Evolutionary conservation across 2,113 vertebrate species (phyloP).

Genomic region (Chloropsis cyanopogon): DNA sequence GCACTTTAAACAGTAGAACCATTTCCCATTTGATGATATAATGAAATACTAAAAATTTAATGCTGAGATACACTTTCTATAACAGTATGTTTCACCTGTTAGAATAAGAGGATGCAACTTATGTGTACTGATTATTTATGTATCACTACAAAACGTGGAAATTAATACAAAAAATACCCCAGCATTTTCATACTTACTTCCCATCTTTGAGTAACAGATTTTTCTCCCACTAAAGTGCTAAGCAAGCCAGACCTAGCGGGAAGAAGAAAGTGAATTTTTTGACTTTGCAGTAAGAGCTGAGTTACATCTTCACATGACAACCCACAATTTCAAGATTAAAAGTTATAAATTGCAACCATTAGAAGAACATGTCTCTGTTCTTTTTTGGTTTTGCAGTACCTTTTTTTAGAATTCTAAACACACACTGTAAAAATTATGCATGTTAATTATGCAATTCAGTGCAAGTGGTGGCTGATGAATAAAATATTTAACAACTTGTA

Average conservation of each 20-base stretch:
- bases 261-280: not conserved
- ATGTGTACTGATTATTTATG: rapidly evolving
- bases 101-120: not conserved
- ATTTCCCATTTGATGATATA: not conserved
- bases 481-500: not conserved
- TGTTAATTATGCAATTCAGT: not conserved
- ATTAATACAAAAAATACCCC: not conserved
- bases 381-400: not conserved
- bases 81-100: not conserved
- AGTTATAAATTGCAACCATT: not conserved
- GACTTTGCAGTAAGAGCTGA: not conserved
- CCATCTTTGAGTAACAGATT: conserved; percentile 97
- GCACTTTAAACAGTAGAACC: not conserved
- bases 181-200: conserved; percentile 79
- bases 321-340: not conserved
- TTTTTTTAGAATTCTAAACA: not conserved
- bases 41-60: not conserved
- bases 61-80: not conserved
- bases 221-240: conserved; percentile 96
- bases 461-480: not conserved
- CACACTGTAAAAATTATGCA: not conserved
- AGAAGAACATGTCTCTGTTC: not conserved
- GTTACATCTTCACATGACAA: not conserved
- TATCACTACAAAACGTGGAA: not conserved
- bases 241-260: conserved; percentile 89